phyloP scores from a whole-genome alignment of 2,888 invertebrate genomes.

The Zaprionus obscuricornis region DNA sequence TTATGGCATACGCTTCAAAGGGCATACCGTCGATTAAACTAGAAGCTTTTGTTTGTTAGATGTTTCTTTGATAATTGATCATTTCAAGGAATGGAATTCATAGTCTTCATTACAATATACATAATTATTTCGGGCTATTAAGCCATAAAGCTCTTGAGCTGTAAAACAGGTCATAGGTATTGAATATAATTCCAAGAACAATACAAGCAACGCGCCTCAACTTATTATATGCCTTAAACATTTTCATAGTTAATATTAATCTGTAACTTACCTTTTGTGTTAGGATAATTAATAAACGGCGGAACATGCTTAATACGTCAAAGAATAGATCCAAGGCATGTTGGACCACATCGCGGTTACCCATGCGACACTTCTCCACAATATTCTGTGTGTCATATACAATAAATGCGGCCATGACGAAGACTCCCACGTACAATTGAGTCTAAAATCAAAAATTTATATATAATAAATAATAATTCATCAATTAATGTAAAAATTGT shows the following conservation, averaged over 20 bases:
- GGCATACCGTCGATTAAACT: slow-evolving; percentile 59
- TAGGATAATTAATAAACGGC: slow-evolving; percentile 94
- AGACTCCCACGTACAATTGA: slow-evolving; percentile 94
- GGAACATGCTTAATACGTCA: slow-evolving; percentile 97
- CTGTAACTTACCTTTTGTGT: slow-evolving; percentile 90
- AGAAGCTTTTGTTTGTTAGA: slow-evolving; percentile 25
- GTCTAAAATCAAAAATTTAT: slow-evolving; percentile 84
- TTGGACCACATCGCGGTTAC: slow-evolving; percentile 95
- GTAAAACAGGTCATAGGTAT: slow-evolving; percentile 39
- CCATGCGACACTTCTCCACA: slow-evolving; percentile 94
- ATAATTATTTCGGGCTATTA: slow-evolving; percentile 27
- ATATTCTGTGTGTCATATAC: slow-evolving; percentile 99
- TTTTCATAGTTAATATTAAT: not conserved
- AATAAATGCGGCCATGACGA: slow-evolving; percentile 97
- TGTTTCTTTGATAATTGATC: too few species aligned
- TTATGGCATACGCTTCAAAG: slow-evolving; percentile 18
- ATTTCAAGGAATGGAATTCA: slow-evolving; percentile 21
- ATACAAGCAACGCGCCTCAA: slow-evolving; percentile 7
- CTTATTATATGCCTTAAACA: too few species aligned
- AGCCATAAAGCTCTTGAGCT: slow-evolving; percentile 72
- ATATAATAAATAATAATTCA: not conserved
- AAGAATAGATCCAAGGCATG: slow-evolving; percentile 97
- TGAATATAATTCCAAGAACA: slow-evolving; percentile 22
- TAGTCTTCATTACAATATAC: slow-evolving; percentile 5
- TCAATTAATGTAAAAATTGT: not conserved